phyloP scores from a whole-genome alignment of 1,140 invertebrate species.

The Tetramorium parvispinum region DNA sequence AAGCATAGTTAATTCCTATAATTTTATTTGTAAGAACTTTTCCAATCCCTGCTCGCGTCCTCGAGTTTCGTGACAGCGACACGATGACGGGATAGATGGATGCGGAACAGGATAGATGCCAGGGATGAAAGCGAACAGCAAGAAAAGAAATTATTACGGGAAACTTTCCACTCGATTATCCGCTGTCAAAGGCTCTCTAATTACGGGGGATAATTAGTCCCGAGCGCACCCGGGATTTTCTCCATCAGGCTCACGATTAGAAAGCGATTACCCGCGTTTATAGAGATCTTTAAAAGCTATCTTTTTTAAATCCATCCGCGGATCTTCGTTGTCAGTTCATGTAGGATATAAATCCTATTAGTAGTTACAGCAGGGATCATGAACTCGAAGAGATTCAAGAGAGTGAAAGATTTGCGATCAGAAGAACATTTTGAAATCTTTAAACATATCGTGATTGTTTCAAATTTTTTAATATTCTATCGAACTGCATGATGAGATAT shows the following conservation, averaged over 20 bases:
- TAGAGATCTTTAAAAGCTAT: conserved; percentile 46
- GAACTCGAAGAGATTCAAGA: not conserved
- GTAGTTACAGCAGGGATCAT: not conserved
- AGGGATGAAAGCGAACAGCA: conserved; percentile 19
- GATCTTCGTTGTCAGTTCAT: not conserved
- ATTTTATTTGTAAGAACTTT: conserved; percentile 52
- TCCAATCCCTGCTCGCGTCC: not conserved
- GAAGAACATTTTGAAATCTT: not conserved
- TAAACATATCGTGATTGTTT: not conserved
- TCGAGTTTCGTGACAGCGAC: conserved; percentile 30
- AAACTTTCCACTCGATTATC: conserved; percentile 59
- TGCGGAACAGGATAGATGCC: not conserved
- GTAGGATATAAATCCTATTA: conserved; percentile 19
- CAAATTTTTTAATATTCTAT: not conserved
- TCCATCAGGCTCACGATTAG: conserved; percentile 42
- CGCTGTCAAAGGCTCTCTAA: conserved; percentile 54
- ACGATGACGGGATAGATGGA: not conserved
- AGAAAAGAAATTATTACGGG: conserved; percentile 60
- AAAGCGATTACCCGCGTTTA: conserved; percentile 53
- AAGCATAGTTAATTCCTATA: conserved; percentile 19
- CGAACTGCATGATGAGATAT: not conserved
- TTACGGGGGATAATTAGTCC: conserved; percentile 49
- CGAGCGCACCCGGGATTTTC: conserved; percentile 36
- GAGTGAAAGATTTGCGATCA: not conserved
- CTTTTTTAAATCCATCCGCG: conserved; percentile 30